Base-by-base conservation (phyloP, 2,797 vertebrate species). In the Epinephelus awoara region DNA sequence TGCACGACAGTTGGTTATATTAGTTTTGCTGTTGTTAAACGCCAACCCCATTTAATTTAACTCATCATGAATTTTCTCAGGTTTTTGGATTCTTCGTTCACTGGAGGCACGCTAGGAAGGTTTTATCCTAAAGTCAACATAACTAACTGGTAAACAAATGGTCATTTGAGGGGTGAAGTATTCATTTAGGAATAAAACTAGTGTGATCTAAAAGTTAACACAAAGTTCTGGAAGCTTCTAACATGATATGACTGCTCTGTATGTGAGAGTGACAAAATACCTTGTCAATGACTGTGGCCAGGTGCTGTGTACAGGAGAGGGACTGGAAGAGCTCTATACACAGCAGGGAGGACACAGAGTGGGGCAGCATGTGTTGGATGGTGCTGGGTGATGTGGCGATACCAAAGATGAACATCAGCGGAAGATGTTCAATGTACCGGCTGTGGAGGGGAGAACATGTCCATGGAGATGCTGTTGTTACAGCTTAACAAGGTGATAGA, bases 301-400 rank as follows among this genome's bases (percentile, higher is more conserved):
- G 94, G 84, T 99, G 97, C 75, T 98, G 96, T 23, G 97, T 98
- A 87, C 97, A 98, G 75, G 98, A 97, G 79, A 98, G 93, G 14
- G 97, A 98, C 85, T 99, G 98, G 94, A 99, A 99, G 67, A 99
- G 96, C 83, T 99, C 96, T 62, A 99, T 97, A 83, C 98, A 98
- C 73, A 99, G 94, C 74, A 98, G 93, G 69, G 98, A 98, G 21
- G 98, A 98, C 52, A 99, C 97, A 0, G 98, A 97, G 89, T 98
- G 97, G 72, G 98, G 97, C 84, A 99, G 95, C 87, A 98, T 93
- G 74, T 95, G 96, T 84, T 98, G 98, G 91, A 99, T 96, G 86
- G 97, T 96, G 94, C 97, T 96, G 72, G 98, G 97, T 56, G 98
- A 98, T 0, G 98, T 99, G 82, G 98, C 98, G 0, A 99, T 97